phyloP scores from a whole-genome alignment of 2,797 vertebrate species.

The Sebastes iracundus region DNA sequence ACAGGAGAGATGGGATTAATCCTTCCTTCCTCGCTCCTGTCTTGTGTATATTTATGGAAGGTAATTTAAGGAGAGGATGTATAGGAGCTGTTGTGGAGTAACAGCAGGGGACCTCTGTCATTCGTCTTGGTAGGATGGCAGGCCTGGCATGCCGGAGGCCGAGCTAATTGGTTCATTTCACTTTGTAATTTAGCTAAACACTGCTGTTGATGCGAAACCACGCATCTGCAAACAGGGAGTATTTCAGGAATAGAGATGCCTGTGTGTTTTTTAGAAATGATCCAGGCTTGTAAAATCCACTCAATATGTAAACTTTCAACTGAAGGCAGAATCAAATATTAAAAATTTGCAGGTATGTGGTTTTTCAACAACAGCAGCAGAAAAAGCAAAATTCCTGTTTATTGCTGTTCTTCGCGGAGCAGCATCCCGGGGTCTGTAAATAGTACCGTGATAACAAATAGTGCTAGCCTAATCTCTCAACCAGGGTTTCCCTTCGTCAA shows the following conservation, averaged over 20 bases:
- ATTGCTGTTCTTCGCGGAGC: constrained; percentile 36
- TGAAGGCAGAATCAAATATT: not conserved
- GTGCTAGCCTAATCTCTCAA: constrained; percentile 76
- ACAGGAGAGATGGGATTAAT: constrained; percentile 22
- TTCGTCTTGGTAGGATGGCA: constrained; percentile 42
- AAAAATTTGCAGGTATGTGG: constrained; percentile 28
- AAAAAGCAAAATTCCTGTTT: constrained; percentile 27
- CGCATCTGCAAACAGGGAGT: constrained; percentile 48
- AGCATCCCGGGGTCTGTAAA: constrained; percentile 70
- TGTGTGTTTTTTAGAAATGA: not conserved
- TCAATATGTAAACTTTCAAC: not conserved
- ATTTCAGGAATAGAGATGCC: constrained; percentile 45
- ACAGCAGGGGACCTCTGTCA: constrained; percentile 51
- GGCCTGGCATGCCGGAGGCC: constrained; percentile 44
- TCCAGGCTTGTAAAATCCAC: constrained; percentile 2
- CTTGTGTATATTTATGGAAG: constrained; percentile 67
- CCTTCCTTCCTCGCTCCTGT: constrained; percentile 34
- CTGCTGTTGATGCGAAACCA: constrained; percentile 58
- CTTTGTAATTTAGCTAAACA: constrained; percentile 72
- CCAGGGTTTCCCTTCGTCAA: constrained; percentile 72
- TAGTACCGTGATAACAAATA: constrained; percentile 63
- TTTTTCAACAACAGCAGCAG: constrained; percentile 27
- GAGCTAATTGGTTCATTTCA: constrained; percentile 64
- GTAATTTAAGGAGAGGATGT: constrained; percentile 55
- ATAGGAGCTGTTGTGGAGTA: constrained; percentile 57